Percentiles rank a stretch among this genome's conserved stretches.
phyloP scores from a whole-genome alignment of 1,140 invertebrate species.

The Drosophila orena region DNA sequence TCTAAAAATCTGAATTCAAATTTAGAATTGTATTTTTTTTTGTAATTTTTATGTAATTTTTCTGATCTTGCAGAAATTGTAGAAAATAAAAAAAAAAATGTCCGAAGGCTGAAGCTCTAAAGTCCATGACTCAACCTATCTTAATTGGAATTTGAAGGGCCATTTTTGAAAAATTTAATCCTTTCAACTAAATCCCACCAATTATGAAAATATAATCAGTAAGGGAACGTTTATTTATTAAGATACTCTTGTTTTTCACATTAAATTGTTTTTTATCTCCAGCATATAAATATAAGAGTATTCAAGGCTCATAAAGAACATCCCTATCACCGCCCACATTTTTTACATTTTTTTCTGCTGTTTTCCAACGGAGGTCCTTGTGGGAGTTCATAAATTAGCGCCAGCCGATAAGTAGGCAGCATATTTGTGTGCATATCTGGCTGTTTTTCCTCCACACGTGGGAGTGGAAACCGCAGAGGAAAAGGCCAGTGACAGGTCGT shows the following conservation, averaged over 20 bases:
- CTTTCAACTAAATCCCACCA: no score
- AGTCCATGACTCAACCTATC: no score
- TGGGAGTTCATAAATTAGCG: slow-evolving; percentile 46
- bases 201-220: no score
- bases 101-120: no score
- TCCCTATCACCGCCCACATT: not conserved
- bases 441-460: not conserved
- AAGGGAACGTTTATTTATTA: no score
- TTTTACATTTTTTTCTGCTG: not conserved
- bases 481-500: slow-evolving; percentile 19
- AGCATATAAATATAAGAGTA: not conserved
- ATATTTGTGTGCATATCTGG: slow-evolving; percentile 16
- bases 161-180: no score
- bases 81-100: no score
- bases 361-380: not conserved
- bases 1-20: no score
- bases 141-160: no score
- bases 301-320: not conserved
- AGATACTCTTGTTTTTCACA: not conserved
- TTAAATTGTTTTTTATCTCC: not conserved
- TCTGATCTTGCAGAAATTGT: no score
- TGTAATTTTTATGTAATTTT: no score
- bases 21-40: no score
- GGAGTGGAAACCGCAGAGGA: slow-evolving; percentile 1
- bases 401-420: slow-evolving; percentile 45